Base-by-base conservation (phyloP, 2,888 invertebrate genomes). In the Amiota minor region DNA sequence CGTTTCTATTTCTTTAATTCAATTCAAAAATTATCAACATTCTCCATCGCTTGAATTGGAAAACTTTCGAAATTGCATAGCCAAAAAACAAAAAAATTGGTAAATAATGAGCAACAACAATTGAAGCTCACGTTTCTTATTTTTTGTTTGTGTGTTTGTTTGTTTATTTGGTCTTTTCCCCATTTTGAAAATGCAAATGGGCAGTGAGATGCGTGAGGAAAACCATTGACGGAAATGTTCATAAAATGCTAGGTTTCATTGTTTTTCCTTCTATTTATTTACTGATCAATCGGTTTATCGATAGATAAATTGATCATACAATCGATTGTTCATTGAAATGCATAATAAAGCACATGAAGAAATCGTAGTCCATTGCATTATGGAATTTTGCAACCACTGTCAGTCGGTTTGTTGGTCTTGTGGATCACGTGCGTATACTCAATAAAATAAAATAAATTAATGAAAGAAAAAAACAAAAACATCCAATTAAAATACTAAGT, bases 391-490 rank as follows among this genome's bases (percentile, higher is more conserved):
- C 35, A 35, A 35, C 35, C 35, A 35, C 9, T 12, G 62, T 45
- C 62, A 23, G 62, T 45, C 62, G 12, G 62, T 35, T 45, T 59
- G 18, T 76, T 71, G 74, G 71, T 56, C 71, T 74, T 11, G 46
- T 64, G 35, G 82, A 81, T 83, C 84, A 80, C 84, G 83, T 83
- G 83, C 83, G 83, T 83, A 78, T 78, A 81, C 80, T 82, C 81
- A 83, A 83, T 83, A 81, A 84, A 84, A 83, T 35, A 35, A 35
- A 35, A 4, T 35, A 35, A 35, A 35, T 35, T 35, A 35, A 35
- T 6, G 6, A 35, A 35, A 6, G 6, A 35, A 35, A 35, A 35
- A 35, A 35, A 35, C 35, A 2, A 35, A 2, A 35, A 35, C 35
- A 78, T 79, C 83, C 81, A 84, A 83, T 83, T 83, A 84, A 83